Base-by-base conservation (phyloP, 2,797 vertebrate species). In the Onychomys leucogaster region DNA sequence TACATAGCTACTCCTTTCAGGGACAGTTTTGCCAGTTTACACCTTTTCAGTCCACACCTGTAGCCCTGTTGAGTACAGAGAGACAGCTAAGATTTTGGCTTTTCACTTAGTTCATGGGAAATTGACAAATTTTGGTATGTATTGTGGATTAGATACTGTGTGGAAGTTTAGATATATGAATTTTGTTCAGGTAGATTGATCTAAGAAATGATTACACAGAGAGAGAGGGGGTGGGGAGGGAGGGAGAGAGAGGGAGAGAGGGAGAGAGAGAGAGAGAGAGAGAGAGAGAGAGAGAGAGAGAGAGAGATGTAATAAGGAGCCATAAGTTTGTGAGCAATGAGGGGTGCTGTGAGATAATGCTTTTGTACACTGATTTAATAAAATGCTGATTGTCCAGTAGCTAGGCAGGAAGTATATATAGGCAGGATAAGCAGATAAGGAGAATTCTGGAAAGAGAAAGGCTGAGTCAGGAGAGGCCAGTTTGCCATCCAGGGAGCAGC, bases 1-100 rank as follows among this genome's bases (percentile, higher is more conserved):
- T 89, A 65, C 55, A 78, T 93, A 88, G 9, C 16, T 77, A 27
- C 92, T 93, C 91, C 91, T 46, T 29, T 27, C 41, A 43, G 67
- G n/a, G 29, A 19, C 6, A 34, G 0, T 67, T 89, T n/a, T 82
- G 57, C 46, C 73, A 49, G 6, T 46, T 27, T 69, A 17, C 34
- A 81, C 11, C 29, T 71, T 92, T 78, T 41, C 27, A 43, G 59
- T 77, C 5, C 19, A 55, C 1, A 84, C 2, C 6, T 21, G 6
- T 0, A 90, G 23, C 19, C 32, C 81, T 41, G 8, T 0, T 76
- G 80, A 23, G 43, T 78, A 67, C 46, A 43, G 92, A 78, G 14
- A 71, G n/a, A 76, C 4, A 77, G 5, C 2, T 21, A 2, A 14
- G 0, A 5, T 83, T 94, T 41, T 91, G 12, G 23, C 2, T 52